Percentiles rank a stretch among this genome's conserved stretches.
These are phyloP conservation scores for Scolopax bukidnonensis DNA, from an alignment of 2,797 vertebrate species.

Conservation along the genomic window DNA sequence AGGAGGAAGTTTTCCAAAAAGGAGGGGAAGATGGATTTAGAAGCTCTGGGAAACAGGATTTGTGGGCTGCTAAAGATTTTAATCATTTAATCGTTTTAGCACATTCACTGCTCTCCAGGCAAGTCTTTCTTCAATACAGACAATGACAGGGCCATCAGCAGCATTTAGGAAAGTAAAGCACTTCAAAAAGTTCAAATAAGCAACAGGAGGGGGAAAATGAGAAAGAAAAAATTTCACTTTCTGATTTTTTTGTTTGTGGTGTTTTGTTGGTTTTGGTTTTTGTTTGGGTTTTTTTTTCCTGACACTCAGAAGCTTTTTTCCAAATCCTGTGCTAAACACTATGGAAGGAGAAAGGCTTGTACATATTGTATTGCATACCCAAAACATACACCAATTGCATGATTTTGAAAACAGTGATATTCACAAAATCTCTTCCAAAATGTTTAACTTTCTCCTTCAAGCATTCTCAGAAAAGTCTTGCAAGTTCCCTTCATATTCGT, in stretches of 20 bases:
- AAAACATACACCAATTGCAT: accelerated
- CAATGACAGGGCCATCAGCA: not conserved
- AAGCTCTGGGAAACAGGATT: not conserved
- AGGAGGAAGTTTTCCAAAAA: not conserved
- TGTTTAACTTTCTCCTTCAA: not conserved
- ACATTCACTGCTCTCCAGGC: not conserved
- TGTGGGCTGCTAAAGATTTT: not conserved
- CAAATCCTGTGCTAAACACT: not conserved
- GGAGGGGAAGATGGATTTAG: not conserved
- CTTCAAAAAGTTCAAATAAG: not conserved
- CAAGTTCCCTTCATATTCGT: not conserved
- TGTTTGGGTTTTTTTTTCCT: not conserved
- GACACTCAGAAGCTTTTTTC: not conserved
- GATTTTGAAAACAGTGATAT: not conserved
- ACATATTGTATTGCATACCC: not conserved
- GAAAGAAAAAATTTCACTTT: not conserved
- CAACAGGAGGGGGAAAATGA: not conserved
- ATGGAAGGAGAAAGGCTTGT: not conserved
- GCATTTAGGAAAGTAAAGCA: not conserved
- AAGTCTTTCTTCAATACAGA: not conserved
- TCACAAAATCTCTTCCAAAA: not conserved
- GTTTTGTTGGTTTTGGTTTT: no score
- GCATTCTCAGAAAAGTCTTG: not conserved
- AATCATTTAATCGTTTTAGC: not conserved
- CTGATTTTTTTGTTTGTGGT: no score